Conservation (phyloP, 2,797 vertebrate species). For the Myotis vivesi region DNA sequence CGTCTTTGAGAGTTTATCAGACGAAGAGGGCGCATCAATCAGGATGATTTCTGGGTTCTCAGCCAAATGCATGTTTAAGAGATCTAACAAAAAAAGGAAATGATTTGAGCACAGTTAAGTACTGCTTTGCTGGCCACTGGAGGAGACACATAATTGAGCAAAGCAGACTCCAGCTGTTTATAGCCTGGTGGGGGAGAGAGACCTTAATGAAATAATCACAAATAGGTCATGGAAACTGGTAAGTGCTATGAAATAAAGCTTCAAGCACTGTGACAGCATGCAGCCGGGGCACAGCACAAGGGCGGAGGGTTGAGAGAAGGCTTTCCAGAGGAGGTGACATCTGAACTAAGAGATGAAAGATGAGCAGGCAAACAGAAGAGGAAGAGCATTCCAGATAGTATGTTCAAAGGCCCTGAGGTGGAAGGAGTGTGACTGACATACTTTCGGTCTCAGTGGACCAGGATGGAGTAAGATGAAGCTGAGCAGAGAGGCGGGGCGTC, state of each 20-base stretch:
- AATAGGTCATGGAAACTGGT: not conserved
- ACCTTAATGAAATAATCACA: not conserved
- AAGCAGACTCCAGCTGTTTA: not conserved
- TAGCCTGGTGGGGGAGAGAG: not conserved
- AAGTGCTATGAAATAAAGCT: not conserved
- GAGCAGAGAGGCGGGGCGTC: not conserved
- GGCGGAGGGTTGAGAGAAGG: not conserved
- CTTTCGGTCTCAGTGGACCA: not conserved
- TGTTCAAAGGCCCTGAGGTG: constrained; percentile 43
- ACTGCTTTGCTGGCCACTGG: not conserved
- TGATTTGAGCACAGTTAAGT: not conserved
- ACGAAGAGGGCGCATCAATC: not conserved
- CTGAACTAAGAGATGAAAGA: not conserved
- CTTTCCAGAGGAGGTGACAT: not conserved
- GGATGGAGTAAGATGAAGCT: constrained; percentile 29
- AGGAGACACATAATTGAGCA: not conserved
- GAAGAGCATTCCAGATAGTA: constrained; percentile 34
- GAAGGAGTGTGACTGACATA: not conserved
- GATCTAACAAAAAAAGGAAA: not conserved
- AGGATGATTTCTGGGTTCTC: not conserved
- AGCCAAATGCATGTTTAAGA: not conserved
- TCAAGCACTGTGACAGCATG: not conserved
- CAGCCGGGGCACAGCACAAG: not conserved
- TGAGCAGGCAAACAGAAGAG: constrained; percentile 35
- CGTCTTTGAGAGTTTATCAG: not conserved